Evolutionary conservation across 2,797 vertebrate species (phyloP), one percentile per base, ranked within the genome.

Genomic region (Eutrigla gurnardus): DNA sequence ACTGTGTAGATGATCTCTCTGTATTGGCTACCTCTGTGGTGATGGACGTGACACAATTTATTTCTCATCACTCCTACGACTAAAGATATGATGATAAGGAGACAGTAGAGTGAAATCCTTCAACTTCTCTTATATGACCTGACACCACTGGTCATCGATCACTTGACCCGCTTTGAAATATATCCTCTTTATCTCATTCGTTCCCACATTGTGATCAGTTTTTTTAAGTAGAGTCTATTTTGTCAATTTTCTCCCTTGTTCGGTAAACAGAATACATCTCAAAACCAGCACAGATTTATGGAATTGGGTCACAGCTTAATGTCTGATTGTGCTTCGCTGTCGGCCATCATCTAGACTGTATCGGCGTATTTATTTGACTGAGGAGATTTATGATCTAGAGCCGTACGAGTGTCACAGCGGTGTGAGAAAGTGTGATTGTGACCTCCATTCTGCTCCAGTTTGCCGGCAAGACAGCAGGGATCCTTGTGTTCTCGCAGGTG

Each of bases 381-480:
- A 45, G n/a, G 58, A 47, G 40, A 65, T 74, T 53, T 59, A 46
- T 62, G 14, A 54, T 67, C 52, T 17, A 40, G 9, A 54, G 33
- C 45, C 37, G 54, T 42, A 57, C 15, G 32, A 59, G 45, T 67
- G 70, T 37, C 15, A 43, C 9, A 40, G 47, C 40, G n/a, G 50
- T 65, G 54, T 49, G 60, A 69, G 40, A 47, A 60, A 60, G 35
- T 36, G 11, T 59, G 14, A 69, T 52, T 54, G 39, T 70, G 77
- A 77, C 77, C 73, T 77, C 73, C 39, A 74, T 73, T 80, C 67
- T 66, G 73, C 65, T 79, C 69, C 69, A 73, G 65, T 80, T 70
- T 62, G 45, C 33, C 25, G 17, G 36, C 17, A 9, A 67, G 40
- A 43, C 40, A 47, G 53, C 32, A 57, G 62, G 53, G 58, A 67